A percentile compares a stretch with the other conserved stretches of the same genome.
Conservation (phyloP, 2,797 vertebrate species). For the Coranthus polyacanthus region DNA sequence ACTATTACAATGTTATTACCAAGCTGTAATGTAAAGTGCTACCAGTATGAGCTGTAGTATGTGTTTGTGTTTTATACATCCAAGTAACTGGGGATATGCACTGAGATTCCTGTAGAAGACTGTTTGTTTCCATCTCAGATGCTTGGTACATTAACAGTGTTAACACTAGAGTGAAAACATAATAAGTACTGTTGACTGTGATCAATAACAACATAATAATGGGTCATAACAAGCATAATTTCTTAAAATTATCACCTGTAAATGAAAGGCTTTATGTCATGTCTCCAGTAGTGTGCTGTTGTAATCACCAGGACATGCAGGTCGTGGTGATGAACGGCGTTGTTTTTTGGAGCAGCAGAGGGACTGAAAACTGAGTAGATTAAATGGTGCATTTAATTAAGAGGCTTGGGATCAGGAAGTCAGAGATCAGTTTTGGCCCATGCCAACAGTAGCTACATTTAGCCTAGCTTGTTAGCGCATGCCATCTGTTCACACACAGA, state of each 20-base stretch:
- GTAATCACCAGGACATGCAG: slow-evolving; percentile 11
- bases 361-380: slow-evolving; percentile 69
- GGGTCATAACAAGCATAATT: background rate
- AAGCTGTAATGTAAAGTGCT: too few relatives aligned
- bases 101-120: background rate
- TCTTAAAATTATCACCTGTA: background rate
- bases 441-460: slow-evolving; percentile 78
- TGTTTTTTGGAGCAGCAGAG: slow-evolving; percentile 54
- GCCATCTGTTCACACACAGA: slow-evolving; percentile 81
- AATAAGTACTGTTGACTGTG: background rate
- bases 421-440: slow-evolving; percentile 70
- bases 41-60: too few relatives aligned
- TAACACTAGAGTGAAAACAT: background rate
- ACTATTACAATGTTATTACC: too few relatives aligned
- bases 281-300: slow-evolving; percentile 6
- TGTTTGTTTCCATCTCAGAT: background rate
- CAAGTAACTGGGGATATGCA: too few relatives aligned
- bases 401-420: slow-evolving; percentile 78
- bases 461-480: slow-evolving; percentile 77
- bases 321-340: slow-evolving; percentile 42
- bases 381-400: slow-evolving; percentile 83
- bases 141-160: background rate
- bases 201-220: background rate
- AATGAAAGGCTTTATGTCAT: background rate
- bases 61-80: too few relatives aligned